A percentile compares a stretch with the other conserved stretches of the same genome.
Evolutionary conservation across 2,888 invertebrate genomes (phyloP).

Genomic region (Muscina levida): DNA sequence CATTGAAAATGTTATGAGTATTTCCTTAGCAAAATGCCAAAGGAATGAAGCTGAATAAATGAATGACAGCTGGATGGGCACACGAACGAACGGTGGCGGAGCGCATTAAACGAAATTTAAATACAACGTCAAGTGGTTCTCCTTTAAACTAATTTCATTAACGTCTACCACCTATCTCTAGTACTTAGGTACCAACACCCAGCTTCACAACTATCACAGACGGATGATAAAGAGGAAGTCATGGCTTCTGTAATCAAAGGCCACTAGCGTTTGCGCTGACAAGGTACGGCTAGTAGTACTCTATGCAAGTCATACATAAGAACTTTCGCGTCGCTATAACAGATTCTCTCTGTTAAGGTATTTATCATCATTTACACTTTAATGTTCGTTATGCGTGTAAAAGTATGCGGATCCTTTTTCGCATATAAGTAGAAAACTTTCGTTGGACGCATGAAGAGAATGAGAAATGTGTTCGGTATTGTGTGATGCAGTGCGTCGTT

Average conservation of each 20-base stretch:
- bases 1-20: neutral
- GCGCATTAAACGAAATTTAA: constrained; percentile 7
- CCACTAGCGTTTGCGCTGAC: neutral
- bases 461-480: no score
- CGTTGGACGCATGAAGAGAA: no score
- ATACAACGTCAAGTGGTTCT: constrained; percentile 14
- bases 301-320: no score
- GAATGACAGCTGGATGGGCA: neutral
- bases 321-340: constrained; percentile 46
- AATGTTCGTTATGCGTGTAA: neutral
- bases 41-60: neutral
- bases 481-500: no score
- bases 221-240: neutral
- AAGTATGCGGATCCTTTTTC: no score
- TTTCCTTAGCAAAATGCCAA: neutral
- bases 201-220: neutral
- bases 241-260: neutral
- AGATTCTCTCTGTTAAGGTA: constrained; percentile 36
- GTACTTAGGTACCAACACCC: neutral
- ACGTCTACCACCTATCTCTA: neutral
- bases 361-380: constrained; percentile 44
- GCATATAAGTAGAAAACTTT: no score
- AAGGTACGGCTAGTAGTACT: neutral
- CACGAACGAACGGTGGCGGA: neutral
- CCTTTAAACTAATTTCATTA: constrained; percentile 32